Evolutionary conservation across 2,113 vertebrate genomes (phyloP).

Genomic region (Sphaerodactylus townsendi): DNA sequence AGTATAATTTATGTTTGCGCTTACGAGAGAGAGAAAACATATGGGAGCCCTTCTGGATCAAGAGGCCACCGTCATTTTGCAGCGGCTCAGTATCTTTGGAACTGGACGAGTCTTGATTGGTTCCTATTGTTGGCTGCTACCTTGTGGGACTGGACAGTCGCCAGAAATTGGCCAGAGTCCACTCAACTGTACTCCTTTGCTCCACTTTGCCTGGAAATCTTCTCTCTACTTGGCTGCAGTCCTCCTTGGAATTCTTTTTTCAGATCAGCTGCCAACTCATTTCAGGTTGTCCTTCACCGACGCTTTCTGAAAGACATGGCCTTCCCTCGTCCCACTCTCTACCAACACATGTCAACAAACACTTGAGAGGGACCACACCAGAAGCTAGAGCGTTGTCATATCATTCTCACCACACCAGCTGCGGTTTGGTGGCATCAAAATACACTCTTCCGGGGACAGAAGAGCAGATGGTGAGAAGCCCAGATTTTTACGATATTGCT

Average conservation of each 20-base stretch:
- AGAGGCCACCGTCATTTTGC: neutral
- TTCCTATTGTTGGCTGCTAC: neutral
- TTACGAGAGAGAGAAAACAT: neutral
- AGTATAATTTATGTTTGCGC: neutral
- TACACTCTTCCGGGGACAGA: neutral
- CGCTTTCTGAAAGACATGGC: neutral
- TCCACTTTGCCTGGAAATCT: neutral
- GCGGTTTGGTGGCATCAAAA: neutral
- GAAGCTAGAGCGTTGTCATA: neutral
- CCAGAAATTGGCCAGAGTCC: neutral
- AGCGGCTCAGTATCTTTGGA: neutral
- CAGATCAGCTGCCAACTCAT: no score
- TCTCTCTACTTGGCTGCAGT: neutral
- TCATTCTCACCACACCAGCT: neutral
- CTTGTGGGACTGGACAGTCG: neutral
- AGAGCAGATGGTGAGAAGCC: neutral
- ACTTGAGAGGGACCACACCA: neutral
- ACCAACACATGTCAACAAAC: neutral
- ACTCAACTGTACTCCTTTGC: no score
- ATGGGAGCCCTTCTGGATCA: neutral
- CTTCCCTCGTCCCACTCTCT: neutral
- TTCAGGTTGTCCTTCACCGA: neutral
- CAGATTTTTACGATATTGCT: neutral
- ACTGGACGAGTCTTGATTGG: neutral
- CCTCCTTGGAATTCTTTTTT: neutral